phyloP scores from a whole-genome alignment of 1,140 invertebrate genomes.

The Zaprionus nigranus region DNA sequence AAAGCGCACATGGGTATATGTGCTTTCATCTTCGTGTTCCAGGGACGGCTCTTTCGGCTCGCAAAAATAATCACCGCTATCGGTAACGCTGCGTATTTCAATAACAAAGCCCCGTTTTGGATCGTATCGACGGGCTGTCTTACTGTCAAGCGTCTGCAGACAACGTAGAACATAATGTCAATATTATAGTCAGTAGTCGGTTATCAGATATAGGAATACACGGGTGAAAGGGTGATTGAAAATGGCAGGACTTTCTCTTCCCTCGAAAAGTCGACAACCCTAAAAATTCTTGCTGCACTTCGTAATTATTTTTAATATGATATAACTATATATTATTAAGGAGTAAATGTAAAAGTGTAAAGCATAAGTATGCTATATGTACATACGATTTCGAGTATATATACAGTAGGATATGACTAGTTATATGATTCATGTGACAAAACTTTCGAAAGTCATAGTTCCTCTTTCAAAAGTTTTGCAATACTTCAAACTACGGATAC shows the following conservation, averaged over 20 bases:
- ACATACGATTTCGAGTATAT: constrained; percentile 19
- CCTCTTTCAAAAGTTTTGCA: not conserved
- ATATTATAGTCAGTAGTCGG: constrained; percentile 16
- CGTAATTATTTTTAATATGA: not conserved
- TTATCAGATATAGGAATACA: not conserved
- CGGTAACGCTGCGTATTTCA: constrained; percentile 83
- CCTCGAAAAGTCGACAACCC: not conserved
- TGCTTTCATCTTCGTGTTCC: constrained; percentile 61
- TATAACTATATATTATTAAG: not conserved
- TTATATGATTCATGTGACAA: not conserved
- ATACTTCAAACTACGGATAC: not conserved
- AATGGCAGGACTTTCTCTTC: constrained; percentile 19
- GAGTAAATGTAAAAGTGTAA: not conserved
- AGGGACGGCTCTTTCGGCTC: constrained; percentile 74
- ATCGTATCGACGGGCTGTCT: constrained; percentile 84
- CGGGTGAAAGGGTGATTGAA: not conserved
- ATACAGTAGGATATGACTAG: not conserved
- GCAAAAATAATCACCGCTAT: constrained; percentile 85
- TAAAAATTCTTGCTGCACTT: not conserved
- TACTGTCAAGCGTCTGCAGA: constrained; percentile 72
- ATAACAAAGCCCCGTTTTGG: constrained; percentile 87
- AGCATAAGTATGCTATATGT: constrained; percentile 22
- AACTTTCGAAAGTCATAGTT: not conserved
- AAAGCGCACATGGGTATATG: constrained; percentile 73
- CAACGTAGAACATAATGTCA: constrained; percentile 33